Percentiles rank a stretch among this genome's conserved stretches.
Evolutionary conservation across 1,140 invertebrate genomes (phyloP).

Genomic region (Tribolium madens): DNA sequence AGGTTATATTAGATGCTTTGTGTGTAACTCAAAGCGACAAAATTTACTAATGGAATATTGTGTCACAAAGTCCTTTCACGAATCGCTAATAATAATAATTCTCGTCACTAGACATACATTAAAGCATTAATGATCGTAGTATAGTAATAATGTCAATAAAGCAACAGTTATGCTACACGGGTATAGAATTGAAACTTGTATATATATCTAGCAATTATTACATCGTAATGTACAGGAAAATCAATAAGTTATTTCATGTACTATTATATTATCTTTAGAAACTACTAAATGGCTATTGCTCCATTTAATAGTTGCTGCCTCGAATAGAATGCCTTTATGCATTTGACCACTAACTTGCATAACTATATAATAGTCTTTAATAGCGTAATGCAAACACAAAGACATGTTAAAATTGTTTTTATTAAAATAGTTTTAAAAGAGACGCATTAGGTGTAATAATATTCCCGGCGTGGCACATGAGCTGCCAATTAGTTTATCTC

Average conservation of each 20-base stretch:
- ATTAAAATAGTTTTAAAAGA: not conserved
- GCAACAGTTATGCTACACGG: not conserved
- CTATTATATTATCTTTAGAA: constrained; percentile 3
- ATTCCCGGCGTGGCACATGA: not conserved
- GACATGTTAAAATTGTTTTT: not conserved
- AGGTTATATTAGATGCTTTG: not conserved
- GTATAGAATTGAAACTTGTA: not conserved
- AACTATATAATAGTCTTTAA: not conserved
- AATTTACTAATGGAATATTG: not conserved
- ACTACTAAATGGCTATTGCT: not conserved
- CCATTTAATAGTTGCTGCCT: not conserved
- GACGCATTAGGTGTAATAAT: not conserved
- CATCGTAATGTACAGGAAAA: not conserved
- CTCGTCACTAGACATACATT: constrained; percentile 7
- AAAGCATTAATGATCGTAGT: constrained; percentile 6
- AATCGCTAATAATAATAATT: not conserved
- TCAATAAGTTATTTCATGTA: not conserved
- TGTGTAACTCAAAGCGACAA: not conserved
- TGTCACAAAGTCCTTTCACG: not conserved
- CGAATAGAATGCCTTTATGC: not conserved
- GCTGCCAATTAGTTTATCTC: not conserved
- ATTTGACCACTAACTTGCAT: not conserved
- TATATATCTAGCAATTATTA: not conserved
- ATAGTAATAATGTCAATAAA: not conserved
- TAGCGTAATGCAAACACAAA: not conserved